phyloP scores from a whole-genome alignment of 2,888 invertebrate genomes.

The Dioctria rufipes region DNA sequence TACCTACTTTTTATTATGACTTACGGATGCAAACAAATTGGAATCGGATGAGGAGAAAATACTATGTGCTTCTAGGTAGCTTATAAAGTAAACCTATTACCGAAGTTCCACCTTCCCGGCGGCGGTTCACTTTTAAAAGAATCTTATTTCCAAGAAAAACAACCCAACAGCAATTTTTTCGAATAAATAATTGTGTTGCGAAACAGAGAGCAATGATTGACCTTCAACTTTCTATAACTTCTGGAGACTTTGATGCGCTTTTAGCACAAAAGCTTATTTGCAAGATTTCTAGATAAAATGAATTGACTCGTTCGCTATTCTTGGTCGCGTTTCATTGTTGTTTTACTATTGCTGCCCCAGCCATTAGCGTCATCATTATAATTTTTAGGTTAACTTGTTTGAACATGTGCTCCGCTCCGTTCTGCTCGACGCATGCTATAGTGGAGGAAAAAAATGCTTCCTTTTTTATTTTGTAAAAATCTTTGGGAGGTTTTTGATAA shows the following conservation, averaged over 20 bases:
- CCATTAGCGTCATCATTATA: slow-evolving; percentile 1
- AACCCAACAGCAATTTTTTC: no score
- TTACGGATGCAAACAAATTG: no score
- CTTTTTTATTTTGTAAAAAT: no score
- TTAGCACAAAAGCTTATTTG: slow-evolving; percentile 37
- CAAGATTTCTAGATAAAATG: slow-evolving; percentile 26
- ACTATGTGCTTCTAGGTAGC: no score
- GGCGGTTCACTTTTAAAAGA: no score
- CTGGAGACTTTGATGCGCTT: slow-evolving; percentile 30
- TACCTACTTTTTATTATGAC: no score
- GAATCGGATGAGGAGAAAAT: no score
- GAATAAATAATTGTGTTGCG: neutral
- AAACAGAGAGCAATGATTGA: slow-evolving; percentile 35
- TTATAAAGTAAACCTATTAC: no score
- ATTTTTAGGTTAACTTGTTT: slow-evolving; percentile 42
- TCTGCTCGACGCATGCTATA: neutral
- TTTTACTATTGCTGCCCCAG: neutral
- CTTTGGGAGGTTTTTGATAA: no score
- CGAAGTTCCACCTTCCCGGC: no score
- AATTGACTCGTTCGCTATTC: neutral
- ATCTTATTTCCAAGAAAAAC: no score
- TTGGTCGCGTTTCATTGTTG: neutral
- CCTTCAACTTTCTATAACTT: slow-evolving; percentile 41
- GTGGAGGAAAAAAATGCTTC: slow-evolving; percentile 5
- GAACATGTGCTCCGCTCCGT: slow-evolving; percentile 23